phyloP scores from a whole-genome alignment of 1,140 invertebrate genomes.

The Zaprionus vittiger region DNA sequence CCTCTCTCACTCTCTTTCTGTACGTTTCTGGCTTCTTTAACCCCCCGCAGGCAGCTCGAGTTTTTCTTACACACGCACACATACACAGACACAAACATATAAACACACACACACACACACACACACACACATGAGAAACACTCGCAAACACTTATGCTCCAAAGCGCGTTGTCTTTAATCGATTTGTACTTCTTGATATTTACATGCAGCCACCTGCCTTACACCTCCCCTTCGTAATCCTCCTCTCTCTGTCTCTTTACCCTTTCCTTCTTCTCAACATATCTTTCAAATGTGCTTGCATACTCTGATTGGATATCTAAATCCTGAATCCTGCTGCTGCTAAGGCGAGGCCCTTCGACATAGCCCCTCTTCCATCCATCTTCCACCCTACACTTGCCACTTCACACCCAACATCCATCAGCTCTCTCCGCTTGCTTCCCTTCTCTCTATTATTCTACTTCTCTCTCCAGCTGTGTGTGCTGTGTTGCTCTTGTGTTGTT shows the following conservation, averaged over 20 bases:
- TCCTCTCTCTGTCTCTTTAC: constrained; percentile 12
- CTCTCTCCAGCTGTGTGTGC: constrained; percentile 29
- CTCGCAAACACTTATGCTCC: constrained; percentile 48
- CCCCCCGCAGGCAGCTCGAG: constrained; percentile 48
- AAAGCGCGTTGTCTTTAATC: constrained; percentile 74
- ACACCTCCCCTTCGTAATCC: background rate
- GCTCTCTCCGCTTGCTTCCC: constrained; percentile 64
- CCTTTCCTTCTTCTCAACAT: constrained; percentile 35
- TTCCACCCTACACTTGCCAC: background rate
- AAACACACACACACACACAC: constrained; percentile 41
- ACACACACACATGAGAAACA: constrained; percentile 14
- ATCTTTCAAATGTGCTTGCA: constrained; percentile 65
- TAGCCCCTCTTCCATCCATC: background rate
- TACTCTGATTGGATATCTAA: constrained; percentile 82
- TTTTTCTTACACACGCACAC: constrained; percentile 54
- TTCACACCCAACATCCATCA: constrained; percentile 44
- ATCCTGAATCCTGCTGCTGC: constrained; percentile 66
- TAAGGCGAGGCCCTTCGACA: constrained; percentile 38
- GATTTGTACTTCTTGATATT: constrained; percentile 82
- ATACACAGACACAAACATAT: background rate
- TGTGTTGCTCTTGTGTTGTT: constrained; percentile 40
- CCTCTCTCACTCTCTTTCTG: constrained; percentile 23
- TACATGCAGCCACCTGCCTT: constrained; percentile 55
- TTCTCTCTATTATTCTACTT: constrained; percentile 13
- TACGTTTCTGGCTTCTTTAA: constrained; percentile 50